Evolutionary conservation across 2,113 vertebrate species (phyloP), one percentile per base, ranked within the genome.

Genomic region (Parotia lawesii): DNA sequence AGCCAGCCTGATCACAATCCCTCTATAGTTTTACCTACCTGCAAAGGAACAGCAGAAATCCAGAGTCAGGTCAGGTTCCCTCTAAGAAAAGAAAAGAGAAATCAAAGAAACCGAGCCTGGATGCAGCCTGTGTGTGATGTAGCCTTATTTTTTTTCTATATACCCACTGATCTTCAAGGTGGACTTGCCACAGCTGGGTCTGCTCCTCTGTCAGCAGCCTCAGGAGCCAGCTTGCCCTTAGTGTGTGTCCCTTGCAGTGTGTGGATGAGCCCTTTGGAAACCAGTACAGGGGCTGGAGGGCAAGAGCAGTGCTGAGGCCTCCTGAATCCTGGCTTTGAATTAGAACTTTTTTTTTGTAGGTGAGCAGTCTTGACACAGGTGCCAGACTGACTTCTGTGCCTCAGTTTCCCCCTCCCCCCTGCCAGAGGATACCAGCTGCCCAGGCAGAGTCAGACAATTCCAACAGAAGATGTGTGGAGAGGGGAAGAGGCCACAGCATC

Each of bases 31-130:
- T 77, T 67, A 86, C 33, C 51, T 40, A 29, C 28, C 61, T 89
- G 81, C 44, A 85, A 77, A 81, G 53, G 12, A 81, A 61, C 15
- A 44, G 51, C 51, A 91, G 66, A 95, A 91, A 94, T 56, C 64
- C 67, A 74, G 54, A 85, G 64, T 54, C 3, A 1, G 54, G 82
- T 85, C 78, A 54, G 37, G 51, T 51, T 95, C 40, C 47, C n/a
- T 40, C 11, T 3, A 60, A 57, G 89, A 91, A 86, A 90, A 90
- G 35, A 44, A 83, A 76, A 73, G 65, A 54, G 11, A 79, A 80
- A 91, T 75, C 56, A 87, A 93, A 87, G 89, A 58, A 92, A 66
- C 33, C 0, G 7, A 90, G 38, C 18, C 79, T 83, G 58, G 37
- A 48, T 88, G 38, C 23, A 88, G 89, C 15, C 51, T 71, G 33